Base-by-base conservation (phyloP, 2,888 invertebrate genomes). In the Drosophila monieri region DNA sequence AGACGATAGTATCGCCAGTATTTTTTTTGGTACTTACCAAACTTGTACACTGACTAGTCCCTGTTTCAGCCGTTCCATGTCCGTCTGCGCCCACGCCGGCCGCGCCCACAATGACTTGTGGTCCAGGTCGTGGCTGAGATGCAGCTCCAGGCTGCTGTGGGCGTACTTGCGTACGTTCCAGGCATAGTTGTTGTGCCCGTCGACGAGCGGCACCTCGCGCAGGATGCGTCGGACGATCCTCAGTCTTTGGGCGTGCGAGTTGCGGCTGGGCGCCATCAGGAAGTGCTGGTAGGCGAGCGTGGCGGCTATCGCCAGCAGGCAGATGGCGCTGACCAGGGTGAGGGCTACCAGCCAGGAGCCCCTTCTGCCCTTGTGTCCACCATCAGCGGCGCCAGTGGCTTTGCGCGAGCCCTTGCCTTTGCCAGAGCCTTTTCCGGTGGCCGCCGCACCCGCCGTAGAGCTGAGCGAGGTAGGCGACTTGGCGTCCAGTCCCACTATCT, bases 41-140 rank as follows among this genome's bases (percentile, higher is more conserved):
- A 96, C 96, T 93, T 98, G 98, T 76, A 97, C 98, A 69, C 97
- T 97, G 62, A 98, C 94, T 89, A 95, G 94, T 66, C 97, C 97
- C 80, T 94, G 94, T 85, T 95, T 94, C 84, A 97, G 93, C 88
- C 97, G 94, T 66, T 96, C 95, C 85, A 98, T 95, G 92, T 98
- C 98, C 25, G 98, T 98, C 91, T 98, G 98, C 85, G 97, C 97
- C 97, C 97, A 97, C 91, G 94, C 94, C 90, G 95, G 96, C 85
- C 94, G 94, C 78, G 96, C 95, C 97, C 97, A 97, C 77, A 97
- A 96, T 88, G 96, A 95, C 78, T 89, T 89, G 66, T 91, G 90
- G 73, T 90, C 90, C 48, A 90, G 75, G 61, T 90, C 89, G 52
- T 88, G 83, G 51, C 89, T 90, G 32, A 91, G 88, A 69, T 91